Conservation (phyloP, 2,888 invertebrate genomes). For the Tanytarsus gracilentus region DNA sequence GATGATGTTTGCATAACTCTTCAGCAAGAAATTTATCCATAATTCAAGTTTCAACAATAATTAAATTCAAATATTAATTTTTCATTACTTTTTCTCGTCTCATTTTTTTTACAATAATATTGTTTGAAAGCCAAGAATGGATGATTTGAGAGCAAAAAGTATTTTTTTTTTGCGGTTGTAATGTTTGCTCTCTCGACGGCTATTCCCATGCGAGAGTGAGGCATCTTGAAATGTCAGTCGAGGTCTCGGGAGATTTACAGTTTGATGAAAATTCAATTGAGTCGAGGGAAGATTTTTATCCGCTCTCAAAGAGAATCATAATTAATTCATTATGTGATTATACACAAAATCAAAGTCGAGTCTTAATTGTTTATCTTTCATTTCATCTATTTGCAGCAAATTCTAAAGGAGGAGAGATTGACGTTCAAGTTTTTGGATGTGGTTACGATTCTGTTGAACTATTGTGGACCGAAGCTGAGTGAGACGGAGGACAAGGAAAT, state of each 20-base stretch:
- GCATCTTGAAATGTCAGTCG: neutral
- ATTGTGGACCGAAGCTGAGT: slow-evolving; percentile 36
- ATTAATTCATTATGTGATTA: slow-evolving; percentile 1
- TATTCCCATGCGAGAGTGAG: neutral
- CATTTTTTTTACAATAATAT: neutral
- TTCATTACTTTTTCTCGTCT: slow-evolving; percentile 26
- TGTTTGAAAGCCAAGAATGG: neutral
- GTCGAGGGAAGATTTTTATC: neutral
- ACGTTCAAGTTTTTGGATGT: slow-evolving; percentile 42
- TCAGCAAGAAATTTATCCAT: neutral
- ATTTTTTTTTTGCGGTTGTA: neutral
- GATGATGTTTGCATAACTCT: slow-evolving; percentile 15
- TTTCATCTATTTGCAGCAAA: slow-evolving; percentile 36
- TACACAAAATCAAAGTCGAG: slow-evolving; percentile 1
- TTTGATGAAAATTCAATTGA: neutral
- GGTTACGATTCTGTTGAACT: slow-evolving; percentile 40
- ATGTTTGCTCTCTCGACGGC: neutral
- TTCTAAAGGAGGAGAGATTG: slow-evolving; percentile 39
- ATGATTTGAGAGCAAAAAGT: no score
- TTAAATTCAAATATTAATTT: slow-evolving; percentile 28
- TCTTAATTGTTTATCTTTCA: slow-evolving; percentile 11
- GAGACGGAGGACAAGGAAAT: slow-evolving; percentile 38
- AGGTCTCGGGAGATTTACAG: slow-evolving; percentile 5
- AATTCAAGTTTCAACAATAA: slow-evolving; percentile 16
- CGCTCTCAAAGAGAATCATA: neutral